Evolutionary conservation across 1,140 invertebrate species (phyloP).

Genomic region (Mylabris phalerata): DNA sequence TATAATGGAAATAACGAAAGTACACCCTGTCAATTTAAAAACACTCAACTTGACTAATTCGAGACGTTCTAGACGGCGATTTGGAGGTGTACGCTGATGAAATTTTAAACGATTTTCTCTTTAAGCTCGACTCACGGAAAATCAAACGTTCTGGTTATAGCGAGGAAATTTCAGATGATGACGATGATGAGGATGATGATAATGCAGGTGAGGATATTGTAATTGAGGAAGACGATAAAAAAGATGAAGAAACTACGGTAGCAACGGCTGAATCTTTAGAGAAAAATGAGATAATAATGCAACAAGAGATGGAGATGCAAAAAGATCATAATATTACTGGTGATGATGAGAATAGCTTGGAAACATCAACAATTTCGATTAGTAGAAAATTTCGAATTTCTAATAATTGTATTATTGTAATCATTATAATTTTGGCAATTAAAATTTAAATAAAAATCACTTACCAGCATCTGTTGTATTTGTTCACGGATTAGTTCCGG

Average conservation of each 20-base stretch:
- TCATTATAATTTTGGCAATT: no score
- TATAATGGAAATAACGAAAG: no score
- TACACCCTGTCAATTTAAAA: no score
- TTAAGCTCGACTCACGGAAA: not conserved
- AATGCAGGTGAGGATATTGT: conserved; percentile 7
- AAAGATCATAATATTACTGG: not conserved
- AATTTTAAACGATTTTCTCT: not conserved
- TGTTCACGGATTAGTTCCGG: conserved; percentile 51
- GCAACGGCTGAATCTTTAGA: conserved; percentile 1
- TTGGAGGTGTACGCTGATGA: not conserved
- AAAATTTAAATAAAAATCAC: conserved; percentile 29
- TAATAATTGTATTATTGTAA: no score
- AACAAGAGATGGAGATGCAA: not conserved
- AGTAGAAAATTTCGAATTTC: no score
- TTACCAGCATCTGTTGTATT: conserved; percentile 58
- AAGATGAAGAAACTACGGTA: not conserved
- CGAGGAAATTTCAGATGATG: conserved; percentile 3
- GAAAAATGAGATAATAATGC: not conserved
- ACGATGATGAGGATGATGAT: conserved; percentile 7
- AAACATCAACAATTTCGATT: not conserved
- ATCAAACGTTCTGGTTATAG: not conserved
- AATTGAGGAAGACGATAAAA: conserved; percentile 3
- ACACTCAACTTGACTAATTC: not conserved
- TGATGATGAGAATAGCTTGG: not conserved
- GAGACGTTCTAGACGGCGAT: not conserved